Base-by-base conservation (phyloP, 2,797 vertebrate species). In the Smutsia gigantea region DNA sequence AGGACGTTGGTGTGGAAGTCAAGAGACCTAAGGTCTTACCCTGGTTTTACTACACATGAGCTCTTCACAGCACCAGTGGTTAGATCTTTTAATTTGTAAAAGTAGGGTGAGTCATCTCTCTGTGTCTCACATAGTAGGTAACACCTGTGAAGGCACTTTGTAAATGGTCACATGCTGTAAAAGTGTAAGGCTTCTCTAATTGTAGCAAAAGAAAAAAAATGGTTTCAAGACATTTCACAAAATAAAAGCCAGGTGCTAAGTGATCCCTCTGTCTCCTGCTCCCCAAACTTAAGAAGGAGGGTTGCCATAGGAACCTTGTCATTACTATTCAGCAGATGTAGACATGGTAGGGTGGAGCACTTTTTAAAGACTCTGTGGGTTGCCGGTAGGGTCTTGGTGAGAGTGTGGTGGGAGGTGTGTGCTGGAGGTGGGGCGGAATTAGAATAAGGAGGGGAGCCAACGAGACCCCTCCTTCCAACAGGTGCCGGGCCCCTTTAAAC, bases 241-340 rank as follows among this genome's bases (percentile, higher is more conserved):
- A 59, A 77, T 94, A 81, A 64, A 91, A 96, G 83, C 69, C 71
- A n/a, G 97, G 72, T 96, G 93, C 82, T 96, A 92, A 97, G 55
- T 96, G 97, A 93, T 97, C 95, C 85, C 46, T 97, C 49, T 95
- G 96, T 77, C 84, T 88, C 87, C 84, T 87, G 83, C 96, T 90
- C 75, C 85, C 86, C 91, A 74, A 93, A 94, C 79, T 96, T 97
- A 93, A 97, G 93, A 95, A 91, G 96, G 93, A 93, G 69, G 57
- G 97, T 98, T 98, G 94, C 98, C 93, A 97, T 98, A 97, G 98
- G 88, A 98, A 97, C 97, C 89, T 69, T 84, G 34, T 72, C 34
- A 4, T 79, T 90, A 42, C 83, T 83, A 68, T 81, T 93, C 78
- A 51, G 74, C 59, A 69, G 93, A 61, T 71, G 59, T 14, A 86